Evolutionary conservation across 1,140 invertebrate genomes (phyloP).

Genomic region (Heliconius hewitsoni): DNA sequence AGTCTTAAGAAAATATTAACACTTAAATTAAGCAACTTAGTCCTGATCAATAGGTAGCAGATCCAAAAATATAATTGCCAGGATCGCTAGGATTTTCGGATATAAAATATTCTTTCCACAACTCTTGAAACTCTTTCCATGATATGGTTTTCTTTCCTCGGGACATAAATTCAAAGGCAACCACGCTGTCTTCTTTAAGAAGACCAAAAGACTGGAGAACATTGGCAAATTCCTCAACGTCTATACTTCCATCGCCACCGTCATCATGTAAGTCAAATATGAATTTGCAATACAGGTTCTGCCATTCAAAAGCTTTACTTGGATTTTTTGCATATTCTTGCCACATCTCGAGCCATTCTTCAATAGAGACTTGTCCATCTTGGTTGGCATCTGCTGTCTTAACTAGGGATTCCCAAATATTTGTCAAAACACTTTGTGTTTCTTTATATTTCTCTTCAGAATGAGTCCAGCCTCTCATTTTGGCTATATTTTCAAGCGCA

Average conservation of each 20-base stretch:
- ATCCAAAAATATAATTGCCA: conserved; percentile 45
- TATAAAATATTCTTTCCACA: conserved; percentile 90
- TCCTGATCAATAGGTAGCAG: conserved; percentile 31
- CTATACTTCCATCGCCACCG: conserved; percentile 89
- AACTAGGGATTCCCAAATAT: conserved; percentile 89
- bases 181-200: conserved; percentile 84
- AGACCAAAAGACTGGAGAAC: conserved; percentile 88
- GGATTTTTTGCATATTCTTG: conserved; percentile 87
- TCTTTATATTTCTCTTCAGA: conserved; percentile 85
- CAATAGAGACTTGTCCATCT: conserved; percentile 87
- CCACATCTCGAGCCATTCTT: conserved; percentile 93
- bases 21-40: not conserved
- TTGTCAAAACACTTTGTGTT: conserved; percentile 84
- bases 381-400: conserved; percentile 88
- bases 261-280: conserved; percentile 91
- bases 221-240: conserved; percentile 87
- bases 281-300: conserved; percentile 88
- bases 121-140: conserved; percentile 85
- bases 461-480: conserved; percentile 85
- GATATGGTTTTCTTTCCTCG: conserved; percentile 85
- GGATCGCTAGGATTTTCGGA: conserved; percentile 86
- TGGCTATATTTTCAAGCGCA: conserved; percentile 87
- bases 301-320: conserved; percentile 88
- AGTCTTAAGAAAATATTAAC: not conserved
- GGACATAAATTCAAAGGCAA: conserved; percentile 88